These are phyloP conservation scores for Caenorhabditis sp. DNA, from an alignment of 2,888 invertebrate genomes.

Conservation along the genomic window DNA sequence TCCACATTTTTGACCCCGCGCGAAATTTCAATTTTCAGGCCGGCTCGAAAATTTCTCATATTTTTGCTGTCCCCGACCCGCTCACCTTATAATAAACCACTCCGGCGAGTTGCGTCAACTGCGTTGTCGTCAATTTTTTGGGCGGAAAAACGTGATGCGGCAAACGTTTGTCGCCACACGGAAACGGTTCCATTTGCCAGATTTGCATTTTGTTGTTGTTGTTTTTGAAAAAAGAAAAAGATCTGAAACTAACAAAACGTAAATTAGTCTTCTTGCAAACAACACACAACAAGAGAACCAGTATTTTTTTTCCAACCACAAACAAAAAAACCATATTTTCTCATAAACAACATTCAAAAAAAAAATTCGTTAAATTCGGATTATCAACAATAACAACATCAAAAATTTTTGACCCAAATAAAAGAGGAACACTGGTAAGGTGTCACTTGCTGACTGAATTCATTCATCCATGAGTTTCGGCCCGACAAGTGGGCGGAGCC, in stretches of 20 bases:
- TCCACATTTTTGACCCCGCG: too few relatives aligned
- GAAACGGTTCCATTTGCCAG: constrained; percentile 85
- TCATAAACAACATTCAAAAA: neutral
- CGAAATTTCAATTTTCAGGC: too few relatives aligned
- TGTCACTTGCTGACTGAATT: neutral
- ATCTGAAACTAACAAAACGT: neutral
- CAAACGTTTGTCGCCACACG: constrained; percentile 80
- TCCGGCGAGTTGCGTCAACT: constrained; percentile 80
- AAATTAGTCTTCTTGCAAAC: neutral
- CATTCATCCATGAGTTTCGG: neutral
- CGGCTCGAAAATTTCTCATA: too few relatives aligned
- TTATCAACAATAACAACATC: neutral
- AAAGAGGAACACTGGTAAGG: too few relatives aligned
- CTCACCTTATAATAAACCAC: constrained; percentile 85
- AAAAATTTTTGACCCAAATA: too few relatives aligned
- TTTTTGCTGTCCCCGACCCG: neutral
- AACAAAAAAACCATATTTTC: neutral
- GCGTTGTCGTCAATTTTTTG: constrained; percentile 78
- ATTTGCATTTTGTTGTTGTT: constrained; percentile 78
- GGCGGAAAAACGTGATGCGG: constrained; percentile 85
- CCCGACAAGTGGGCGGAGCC: neutral
- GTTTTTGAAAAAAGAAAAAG: too few relatives aligned
- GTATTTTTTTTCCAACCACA: too few relatives aligned
- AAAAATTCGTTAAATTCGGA: neutral
- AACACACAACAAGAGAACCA: too few relatives aligned